Conservation (phyloP, 2,888 invertebrate species). For the Lasioglossum figueresi region DNA sequence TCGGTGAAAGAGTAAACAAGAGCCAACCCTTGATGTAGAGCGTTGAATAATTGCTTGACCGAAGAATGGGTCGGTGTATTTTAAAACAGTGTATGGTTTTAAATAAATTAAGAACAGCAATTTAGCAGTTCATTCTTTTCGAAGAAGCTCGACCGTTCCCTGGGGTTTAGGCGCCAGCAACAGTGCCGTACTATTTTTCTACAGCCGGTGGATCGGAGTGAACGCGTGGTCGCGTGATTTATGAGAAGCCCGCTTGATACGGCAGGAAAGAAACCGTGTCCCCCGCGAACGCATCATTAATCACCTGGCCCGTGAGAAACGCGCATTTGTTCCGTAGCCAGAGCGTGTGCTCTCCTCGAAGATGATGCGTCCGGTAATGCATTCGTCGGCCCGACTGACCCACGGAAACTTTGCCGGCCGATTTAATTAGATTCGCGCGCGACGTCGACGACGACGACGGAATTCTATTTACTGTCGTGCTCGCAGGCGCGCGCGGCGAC, state of each 20-base stretch:
- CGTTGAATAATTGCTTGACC: too few species aligned
- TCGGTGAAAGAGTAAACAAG: too few species aligned
- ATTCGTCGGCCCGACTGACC: background rate
- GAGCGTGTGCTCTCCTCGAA: background rate
- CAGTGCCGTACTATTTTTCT: background rate
- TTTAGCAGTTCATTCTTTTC: too few species aligned
- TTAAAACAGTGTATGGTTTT: too few species aligned
- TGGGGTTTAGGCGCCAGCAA: too few species aligned
- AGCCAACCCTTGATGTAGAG: too few species aligned
- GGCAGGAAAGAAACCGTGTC: constrained; percentile 15
- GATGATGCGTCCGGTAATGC: background rate
- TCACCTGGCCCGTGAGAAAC: constrained; percentile 32
- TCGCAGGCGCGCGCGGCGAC: background rate
- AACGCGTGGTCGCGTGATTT: constrained; percentile 22
- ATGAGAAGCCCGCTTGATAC: constrained; percentile 10
- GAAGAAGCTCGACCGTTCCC: too few species aligned
- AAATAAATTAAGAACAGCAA: too few species aligned
- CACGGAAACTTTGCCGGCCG: background rate
- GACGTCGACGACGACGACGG: background rate
- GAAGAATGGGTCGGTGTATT: too few species aligned
- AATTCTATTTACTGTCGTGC: background rate
- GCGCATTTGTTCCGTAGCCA: background rate
- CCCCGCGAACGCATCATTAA: constrained; percentile 29
- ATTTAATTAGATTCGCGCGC: constrained; percentile 3
- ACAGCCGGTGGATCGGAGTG: background rate